These are phyloP conservation scores for Exaiptasia diaphana DNA, from an alignment of 64 coral and sea anemone genomes.

Conservation along the genomic window DNA sequence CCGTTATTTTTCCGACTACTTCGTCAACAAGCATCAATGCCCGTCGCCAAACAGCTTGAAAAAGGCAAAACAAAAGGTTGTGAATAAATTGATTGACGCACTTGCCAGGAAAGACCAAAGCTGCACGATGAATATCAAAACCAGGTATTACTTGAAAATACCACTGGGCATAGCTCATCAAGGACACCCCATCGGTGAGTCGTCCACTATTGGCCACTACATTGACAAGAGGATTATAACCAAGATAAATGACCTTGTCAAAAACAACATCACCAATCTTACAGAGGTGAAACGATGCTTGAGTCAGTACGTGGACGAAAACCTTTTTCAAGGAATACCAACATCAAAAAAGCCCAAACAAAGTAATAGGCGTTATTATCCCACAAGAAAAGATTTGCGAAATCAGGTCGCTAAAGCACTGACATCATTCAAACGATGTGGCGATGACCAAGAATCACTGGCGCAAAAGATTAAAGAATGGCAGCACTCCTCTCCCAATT, in stretches of 20 bases:
- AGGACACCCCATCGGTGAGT: not conserved
- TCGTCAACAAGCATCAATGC: not conserved
- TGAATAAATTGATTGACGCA: no score
- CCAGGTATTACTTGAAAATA: conserved; percentile 23
- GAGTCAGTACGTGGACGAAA: not conserved
- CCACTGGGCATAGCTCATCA: not conserved
- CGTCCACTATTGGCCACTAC: conserved; percentile 1
- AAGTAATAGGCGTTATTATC: conserved; percentile 30
- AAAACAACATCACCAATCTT: conserved; percentile 8
- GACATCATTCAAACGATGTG: not conserved
- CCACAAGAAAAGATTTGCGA: conserved; percentile 16
- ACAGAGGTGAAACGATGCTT: conserved; percentile 29
- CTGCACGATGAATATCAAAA: not conserved
- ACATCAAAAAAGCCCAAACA: conserved; percentile 2
- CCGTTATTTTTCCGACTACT: not conserved
- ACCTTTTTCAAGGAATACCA: conserved; percentile 9
- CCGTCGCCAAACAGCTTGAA: not conserved
- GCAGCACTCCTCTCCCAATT: not conserved
- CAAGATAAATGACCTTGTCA: conserved; percentile 38
- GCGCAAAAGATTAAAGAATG: conserved; percentile 20
- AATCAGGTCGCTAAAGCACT: conserved; percentile 40
- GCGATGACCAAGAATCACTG: conserved; percentile 42
- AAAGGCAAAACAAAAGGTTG: not conserved
- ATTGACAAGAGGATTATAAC: conserved; percentile 4
- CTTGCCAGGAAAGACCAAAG: not conserved